Conservation (phyloP, 2,113 vertebrate species). For the Phalacrocorax aristotelis region DNA sequence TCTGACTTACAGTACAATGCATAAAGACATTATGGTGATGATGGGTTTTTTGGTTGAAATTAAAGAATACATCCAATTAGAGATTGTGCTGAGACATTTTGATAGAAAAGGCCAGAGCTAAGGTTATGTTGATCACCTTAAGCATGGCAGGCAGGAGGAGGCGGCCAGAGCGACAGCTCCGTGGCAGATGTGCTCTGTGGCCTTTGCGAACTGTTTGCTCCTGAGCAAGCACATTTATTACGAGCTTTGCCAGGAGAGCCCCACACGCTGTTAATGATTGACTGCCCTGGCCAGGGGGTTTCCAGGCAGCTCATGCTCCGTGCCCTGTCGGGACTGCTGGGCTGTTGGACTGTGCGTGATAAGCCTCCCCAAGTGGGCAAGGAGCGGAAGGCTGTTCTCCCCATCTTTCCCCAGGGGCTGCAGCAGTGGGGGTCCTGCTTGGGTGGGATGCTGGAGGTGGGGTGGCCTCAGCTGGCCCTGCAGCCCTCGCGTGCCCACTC, state of each 20-base stretch:
- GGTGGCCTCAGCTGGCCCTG: neutral
- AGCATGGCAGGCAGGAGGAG: neutral
- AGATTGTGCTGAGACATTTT: neutral
- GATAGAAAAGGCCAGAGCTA: neutral
- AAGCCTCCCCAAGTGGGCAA: rapidly evolving
- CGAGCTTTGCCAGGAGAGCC: constrained; percentile 5
- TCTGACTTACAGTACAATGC: neutral
- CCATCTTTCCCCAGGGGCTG: neutral
- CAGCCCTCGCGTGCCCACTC: neutral
- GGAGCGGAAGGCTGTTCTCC: rapidly evolving
- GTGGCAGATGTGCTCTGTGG: neutral
- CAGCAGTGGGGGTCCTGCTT: rapidly evolving
- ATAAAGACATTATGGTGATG: neutral
- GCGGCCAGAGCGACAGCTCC: neutral
- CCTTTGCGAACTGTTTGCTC: neutral
- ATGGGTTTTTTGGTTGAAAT: neutral
- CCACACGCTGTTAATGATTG: constrained; percentile 56
- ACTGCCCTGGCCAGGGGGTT: neutral
- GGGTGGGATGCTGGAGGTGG: neutral
- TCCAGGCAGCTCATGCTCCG: neutral
- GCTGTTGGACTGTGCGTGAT: rapidly evolving
- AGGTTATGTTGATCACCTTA: neutral
- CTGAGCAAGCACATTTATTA: constrained; percentile 31
- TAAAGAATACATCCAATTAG: neutral
- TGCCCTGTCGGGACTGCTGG: rapidly evolving